These are phyloP conservation scores for Clitarchus hookeri DNA, from an alignment of 2,888 invertebrate genomes.

Conservation along the genomic window DNA sequence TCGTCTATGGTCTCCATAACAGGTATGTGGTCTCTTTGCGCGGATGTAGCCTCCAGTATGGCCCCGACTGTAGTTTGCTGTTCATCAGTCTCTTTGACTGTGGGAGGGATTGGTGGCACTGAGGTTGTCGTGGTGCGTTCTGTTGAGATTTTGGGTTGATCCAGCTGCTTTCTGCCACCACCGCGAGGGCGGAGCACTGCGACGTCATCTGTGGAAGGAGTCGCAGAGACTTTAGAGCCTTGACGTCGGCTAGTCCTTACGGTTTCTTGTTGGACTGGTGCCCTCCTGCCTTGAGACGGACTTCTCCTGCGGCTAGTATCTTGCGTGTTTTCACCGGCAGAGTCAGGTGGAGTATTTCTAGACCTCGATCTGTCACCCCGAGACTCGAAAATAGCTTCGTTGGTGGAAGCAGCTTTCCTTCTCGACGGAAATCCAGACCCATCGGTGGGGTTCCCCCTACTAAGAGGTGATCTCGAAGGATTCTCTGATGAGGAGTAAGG, in stretches of 20 bases:
- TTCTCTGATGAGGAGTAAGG: neutral
- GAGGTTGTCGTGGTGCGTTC: neutral
- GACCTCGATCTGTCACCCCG: neutral
- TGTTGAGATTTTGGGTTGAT: neutral
- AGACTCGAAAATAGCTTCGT: neutral
- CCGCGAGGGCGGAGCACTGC: neutral
- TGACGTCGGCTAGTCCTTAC: neutral
- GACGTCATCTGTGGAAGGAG: neutral
- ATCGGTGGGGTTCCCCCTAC: neutral
- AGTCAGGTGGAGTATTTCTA: neutral
- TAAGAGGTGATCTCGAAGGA: neutral
- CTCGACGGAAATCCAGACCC: neutral
- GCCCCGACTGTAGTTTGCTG: neutral
- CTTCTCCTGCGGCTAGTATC: neutral
- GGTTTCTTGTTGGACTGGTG: neutral
- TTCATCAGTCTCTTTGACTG: neutral
- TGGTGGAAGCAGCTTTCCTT: neutral
- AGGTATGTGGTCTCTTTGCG: constrained; percentile 17
- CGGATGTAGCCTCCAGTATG: neutral
- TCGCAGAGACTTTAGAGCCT: neutral
- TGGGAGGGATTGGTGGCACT: neutral
- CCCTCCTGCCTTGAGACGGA: neutral
- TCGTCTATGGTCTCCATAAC: constrained; percentile 20
- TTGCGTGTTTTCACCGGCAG: neutral
- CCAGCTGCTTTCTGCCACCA: neutral